phyloP scores from a whole-genome alignment of 1,140 invertebrate species.

The Trialeurodes vaporariorum region DNA sequence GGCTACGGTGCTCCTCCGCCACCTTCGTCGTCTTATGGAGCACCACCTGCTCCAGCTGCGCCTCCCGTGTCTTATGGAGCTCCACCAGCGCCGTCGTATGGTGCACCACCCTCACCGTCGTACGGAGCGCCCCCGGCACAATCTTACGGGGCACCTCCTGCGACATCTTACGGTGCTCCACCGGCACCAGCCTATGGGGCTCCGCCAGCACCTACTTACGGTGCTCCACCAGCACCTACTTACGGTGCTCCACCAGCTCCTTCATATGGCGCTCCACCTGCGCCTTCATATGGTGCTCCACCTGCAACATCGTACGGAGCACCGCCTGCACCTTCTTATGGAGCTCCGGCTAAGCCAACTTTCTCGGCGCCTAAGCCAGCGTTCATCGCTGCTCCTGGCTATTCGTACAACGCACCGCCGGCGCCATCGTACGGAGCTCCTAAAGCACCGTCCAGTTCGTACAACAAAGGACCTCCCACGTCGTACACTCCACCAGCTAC shows the following conservation, averaged over 20 bases:
- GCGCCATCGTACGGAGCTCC: constrained; percentile 10
- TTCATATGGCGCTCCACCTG: constrained; percentile 17
- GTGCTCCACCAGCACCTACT: constrained; percentile 13
- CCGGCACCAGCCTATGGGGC: constrained; percentile 30
- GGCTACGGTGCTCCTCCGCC: constrained; percentile 29
- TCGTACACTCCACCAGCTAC: constrained; percentile 19
- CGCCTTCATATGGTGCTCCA: constrained; percentile 29
- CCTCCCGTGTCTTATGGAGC: constrained; percentile 30
- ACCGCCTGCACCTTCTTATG: constrained; percentile 24
- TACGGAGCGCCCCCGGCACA: constrained; percentile 16
- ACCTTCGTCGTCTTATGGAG: constrained; percentile 17
- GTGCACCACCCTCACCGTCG: constrained; percentile 18
- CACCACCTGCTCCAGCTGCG: constrained; percentile 21
- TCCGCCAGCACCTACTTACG: constrained; percentile 27
- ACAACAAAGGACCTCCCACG: constrained; percentile 19
- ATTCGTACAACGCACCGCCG: constrained; percentile 33
- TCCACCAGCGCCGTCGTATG: constrained; percentile 15
- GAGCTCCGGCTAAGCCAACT: constrained; percentile 14
- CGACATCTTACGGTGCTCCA: constrained; percentile 18
- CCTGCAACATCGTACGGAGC: constrained; percentile 21
- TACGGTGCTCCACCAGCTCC: constrained; percentile 17
- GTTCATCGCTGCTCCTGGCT: constrained; percentile 23
- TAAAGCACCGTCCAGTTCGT: constrained; percentile 7
- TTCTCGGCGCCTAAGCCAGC: constrained; percentile 28
- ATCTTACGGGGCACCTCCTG: constrained; percentile 16